Evolutionary conservation across 1,140 invertebrate species (phyloP).

Genomic region (Telenomus remus): DNA sequence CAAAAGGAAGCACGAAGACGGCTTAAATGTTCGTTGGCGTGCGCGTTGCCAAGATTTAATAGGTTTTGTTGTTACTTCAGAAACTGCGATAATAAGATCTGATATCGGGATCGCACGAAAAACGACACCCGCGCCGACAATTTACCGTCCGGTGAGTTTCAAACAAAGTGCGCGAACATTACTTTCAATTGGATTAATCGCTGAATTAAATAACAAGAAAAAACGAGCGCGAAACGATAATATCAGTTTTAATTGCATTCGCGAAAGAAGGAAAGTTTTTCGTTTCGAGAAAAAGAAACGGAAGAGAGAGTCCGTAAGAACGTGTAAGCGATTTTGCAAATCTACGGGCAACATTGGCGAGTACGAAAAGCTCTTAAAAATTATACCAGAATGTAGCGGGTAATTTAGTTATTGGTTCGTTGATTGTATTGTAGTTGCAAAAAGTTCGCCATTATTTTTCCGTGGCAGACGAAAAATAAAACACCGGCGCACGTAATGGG

Average conservation of each 20-base stretch:
- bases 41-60: conserved; percentile 60
- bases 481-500: conserved; percentile 43
- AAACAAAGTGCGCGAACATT: neutral
- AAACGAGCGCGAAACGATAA: neutral
- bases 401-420: conserved; percentile 1
- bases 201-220: neutral
- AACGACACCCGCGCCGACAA: conserved; percentile 5
- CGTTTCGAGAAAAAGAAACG: no score
- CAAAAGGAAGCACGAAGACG: conserved; percentile 18
- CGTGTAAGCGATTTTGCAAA: no score
- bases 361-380: no score
- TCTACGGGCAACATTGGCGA: no score
- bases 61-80: conserved; percentile 56
- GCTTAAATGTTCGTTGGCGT: conserved; percentile 52
- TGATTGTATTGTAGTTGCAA: conserved; percentile 1
- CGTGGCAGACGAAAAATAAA: conserved; percentile 19
- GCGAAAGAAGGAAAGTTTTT: no score
- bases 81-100: conserved; percentile 62
- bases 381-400: no score
- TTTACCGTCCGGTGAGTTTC: neutral
- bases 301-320: no score
- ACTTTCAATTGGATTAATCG: neutral
- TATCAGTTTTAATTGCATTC: neutral
- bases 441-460: neutral
- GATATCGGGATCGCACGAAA: conserved; percentile 63